Conservation (phyloP, 2,797 vertebrate genomes). For the Alectoris magna region DNA sequence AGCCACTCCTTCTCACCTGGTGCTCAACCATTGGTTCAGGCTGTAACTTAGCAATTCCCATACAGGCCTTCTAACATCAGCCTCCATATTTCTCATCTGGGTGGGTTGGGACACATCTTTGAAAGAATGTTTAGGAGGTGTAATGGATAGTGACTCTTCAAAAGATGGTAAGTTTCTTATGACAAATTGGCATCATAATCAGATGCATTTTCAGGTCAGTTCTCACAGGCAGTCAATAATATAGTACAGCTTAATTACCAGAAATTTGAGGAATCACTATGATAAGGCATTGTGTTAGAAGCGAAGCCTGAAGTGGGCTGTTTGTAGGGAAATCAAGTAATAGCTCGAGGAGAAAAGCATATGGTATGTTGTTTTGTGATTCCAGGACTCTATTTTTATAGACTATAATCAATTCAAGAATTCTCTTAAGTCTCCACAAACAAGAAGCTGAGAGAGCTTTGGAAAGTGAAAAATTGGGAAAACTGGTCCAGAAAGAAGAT, state of each 20-base stretch:
- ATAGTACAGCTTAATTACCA: neutral
- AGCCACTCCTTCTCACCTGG: too few relatives aligned
- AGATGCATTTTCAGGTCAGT: neutral
- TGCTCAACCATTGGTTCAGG: too few relatives aligned
- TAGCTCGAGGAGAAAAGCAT: neutral
- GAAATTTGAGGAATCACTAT: neutral
- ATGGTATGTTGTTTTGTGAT: neutral
- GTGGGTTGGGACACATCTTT: neutral
- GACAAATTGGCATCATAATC: neutral
- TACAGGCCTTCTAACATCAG: neutral
- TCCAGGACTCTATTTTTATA: neutral
- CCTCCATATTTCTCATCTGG: neutral
- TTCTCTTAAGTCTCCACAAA: neutral
- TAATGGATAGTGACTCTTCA: neutral
- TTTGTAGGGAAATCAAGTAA: neutral
- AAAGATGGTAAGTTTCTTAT: neutral
- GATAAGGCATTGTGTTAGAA: neutral
- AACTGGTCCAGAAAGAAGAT: neutral
- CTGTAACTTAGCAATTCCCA: too few relatives aligned
- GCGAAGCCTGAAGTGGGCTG: neutral
- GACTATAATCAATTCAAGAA: neutral
- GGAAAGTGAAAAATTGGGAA: neutral
- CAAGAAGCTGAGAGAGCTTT: neutral
- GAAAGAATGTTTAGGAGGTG: neutral
- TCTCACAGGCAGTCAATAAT: neutral